These are phyloP conservation scores for Erythrolamprus reginae DNA, from an alignment of 2,113 vertebrate genomes.

Conservation along the genomic window DNA sequence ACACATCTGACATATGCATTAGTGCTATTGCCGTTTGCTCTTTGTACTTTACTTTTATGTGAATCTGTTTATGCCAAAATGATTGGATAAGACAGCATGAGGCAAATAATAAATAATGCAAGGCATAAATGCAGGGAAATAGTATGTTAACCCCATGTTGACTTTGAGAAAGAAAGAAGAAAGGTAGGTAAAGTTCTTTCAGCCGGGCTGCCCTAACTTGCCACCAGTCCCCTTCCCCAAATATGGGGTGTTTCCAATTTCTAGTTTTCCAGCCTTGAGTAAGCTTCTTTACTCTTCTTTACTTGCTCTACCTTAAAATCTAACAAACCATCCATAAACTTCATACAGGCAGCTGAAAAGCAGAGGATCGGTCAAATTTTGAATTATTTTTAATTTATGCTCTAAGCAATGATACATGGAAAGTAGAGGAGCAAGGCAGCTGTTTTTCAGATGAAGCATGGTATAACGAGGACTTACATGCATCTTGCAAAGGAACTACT, in stretches of 20 bases:
- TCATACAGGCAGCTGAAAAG: background rate
- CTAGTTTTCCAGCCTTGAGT: background rate
- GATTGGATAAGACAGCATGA: background rate
- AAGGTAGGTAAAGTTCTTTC: background rate
- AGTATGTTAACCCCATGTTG: background rate
- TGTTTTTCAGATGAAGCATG: background rate
- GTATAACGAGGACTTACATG: background rate
- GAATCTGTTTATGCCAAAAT: background rate
- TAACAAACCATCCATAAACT: background rate
- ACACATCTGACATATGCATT: background rate
- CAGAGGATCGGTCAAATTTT: background rate
- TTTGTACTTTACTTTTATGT: background rate
- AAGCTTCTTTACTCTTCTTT: background rate
- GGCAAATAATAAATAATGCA: background rate
- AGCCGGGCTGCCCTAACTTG: background rate
- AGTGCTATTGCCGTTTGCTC: background rate
- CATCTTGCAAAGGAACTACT: background rate
- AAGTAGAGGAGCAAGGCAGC: background rate
- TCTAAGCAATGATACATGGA: background rate
- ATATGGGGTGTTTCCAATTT: background rate
- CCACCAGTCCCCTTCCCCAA: background rate
- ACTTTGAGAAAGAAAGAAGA: background rate
- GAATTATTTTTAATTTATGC: background rate
- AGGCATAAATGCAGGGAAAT: background rate
- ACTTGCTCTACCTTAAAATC: background rate